phyloP scores from a whole-genome alignment of 2,113 vertebrate genomes.

The Oreochromis tanganicae region DNA sequence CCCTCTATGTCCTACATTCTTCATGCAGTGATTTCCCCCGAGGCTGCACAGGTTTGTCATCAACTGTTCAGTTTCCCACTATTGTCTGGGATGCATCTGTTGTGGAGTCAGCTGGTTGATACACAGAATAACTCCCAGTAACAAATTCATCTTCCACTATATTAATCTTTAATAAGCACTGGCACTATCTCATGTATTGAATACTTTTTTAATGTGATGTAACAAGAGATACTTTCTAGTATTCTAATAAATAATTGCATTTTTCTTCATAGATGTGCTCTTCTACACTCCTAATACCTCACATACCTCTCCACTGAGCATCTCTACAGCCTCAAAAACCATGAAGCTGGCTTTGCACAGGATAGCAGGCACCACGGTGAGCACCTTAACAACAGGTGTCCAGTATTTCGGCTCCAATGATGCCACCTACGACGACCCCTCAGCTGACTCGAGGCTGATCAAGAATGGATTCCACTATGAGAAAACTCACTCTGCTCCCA shows the following conservation, averaged over 20 bases:
- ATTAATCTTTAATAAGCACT: not conserved
- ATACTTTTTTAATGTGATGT: not conserved
- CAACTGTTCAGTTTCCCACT: conserved; percentile 68
- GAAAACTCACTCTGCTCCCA: conserved; percentile 83
- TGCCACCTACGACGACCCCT: conserved; percentile 83
- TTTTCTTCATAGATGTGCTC: conserved; percentile 10
- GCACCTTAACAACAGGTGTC: conserved; percentile 87
- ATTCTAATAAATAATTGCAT: not conserved
- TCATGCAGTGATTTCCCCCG: conserved; percentile 46
- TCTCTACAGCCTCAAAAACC: conserved; percentile 63
- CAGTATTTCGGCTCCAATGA: conserved; percentile 89
- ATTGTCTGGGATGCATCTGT: conserved; percentile 65
- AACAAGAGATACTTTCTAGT: not conserved
- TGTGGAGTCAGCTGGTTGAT: conserved; percentile 58
- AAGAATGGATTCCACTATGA: conserved; percentile 83
- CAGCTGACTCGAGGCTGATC: conserved; percentile 73
- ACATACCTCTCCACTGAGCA: conserved; percentile 48
- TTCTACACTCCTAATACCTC: not conserved
- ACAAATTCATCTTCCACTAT: not conserved
- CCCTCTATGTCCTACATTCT: conserved; percentile 45
- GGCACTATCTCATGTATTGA: not conserved
- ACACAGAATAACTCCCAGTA: conserved; percentile 21
- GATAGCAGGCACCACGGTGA: conserved; percentile 87
- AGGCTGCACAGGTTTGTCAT: conserved; percentile 57
- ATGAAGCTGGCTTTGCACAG: conserved; percentile 90